Evolutionary conservation across 2,113 vertebrate species (phyloP), one percentile per base, ranked within the genome.

Genomic region (Condylura cristata): DNA sequence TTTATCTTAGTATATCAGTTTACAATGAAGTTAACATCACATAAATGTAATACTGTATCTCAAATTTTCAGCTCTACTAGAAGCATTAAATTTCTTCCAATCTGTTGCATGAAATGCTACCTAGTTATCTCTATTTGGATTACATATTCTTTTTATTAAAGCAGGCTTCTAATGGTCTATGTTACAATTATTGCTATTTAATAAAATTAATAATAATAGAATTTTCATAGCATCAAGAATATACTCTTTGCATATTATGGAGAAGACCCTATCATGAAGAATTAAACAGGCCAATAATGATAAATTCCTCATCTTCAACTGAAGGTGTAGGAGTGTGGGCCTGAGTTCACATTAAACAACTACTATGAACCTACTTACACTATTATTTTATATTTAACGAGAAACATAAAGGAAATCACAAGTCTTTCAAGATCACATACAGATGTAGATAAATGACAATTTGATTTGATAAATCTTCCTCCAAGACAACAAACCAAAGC

Each of bases 371-470:
- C 41, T 26, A 39, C 1, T 6, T 60, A 61, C 1, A 7, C 83
- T 14, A 37, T 14, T 70, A 85, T 70, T 76, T 89, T 68, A 39
- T 74, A 76, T 93, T 95, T 91, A 85, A 94, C 28, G 13, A 37
- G 79, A 74, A 65, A 53, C 8, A 63, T 58, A 85, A 93, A 93
- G 41, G 34, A 70, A 80, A 83, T 11, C 10, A 44, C 11, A 53
- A 44, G 2, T 71, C 41, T 90, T 46, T 75, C 74, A 94, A 48
- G 66, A 70, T 56, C 46, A 32, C 18, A 80, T 32, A 93, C 34
- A 61, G 56, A 82, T 78, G 20, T 6, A 4, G 63, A 84, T 75
- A 82, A n/a, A 80, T 90, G 71, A 91, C 3, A 66, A 66, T 9
- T 5, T 30, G n/a, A 89, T 87, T 94, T 92, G 28, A 34, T 61